phyloP scores from a whole-genome alignment of 2,113 vertebrate species.

The Oryzias woworae region DNA sequence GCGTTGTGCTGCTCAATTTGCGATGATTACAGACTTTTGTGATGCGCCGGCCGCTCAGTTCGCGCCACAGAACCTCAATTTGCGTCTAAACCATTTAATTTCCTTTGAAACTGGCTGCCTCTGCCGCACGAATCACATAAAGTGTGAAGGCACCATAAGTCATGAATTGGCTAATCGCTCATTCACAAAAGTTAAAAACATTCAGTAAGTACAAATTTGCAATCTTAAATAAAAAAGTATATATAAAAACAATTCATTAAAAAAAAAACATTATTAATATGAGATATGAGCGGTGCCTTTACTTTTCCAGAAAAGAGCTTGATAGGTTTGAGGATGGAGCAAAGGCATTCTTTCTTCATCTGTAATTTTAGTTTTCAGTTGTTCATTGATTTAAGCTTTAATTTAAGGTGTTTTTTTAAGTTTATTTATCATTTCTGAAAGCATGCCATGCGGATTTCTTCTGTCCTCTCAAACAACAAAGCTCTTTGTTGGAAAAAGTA shows the following conservation, averaged over 20 bases:
- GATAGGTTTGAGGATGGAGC: constrained; percentile 13
- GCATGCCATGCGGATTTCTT: constrained; percentile 7
- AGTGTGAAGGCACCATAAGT: not conserved
- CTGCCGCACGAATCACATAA: too few species aligned
- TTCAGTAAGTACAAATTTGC: constrained; percentile 19
- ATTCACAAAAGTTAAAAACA: constrained; percentile 26
- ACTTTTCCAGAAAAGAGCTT: constrained; percentile 66
- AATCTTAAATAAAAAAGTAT: not conserved
- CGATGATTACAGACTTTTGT: too few species aligned
- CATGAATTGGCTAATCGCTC: not conserved
- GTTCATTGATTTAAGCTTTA: constrained; percentile 24
- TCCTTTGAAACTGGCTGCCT: too few species aligned
- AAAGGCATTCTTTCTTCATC: not conserved
- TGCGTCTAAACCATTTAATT: too few species aligned
- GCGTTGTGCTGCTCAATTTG: too few species aligned
- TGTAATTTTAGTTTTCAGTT: constrained; percentile 17
- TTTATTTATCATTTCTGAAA: constrained; percentile 3
- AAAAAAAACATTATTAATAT: constrained; percentile 19
- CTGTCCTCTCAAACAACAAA: constrained; percentile 32
- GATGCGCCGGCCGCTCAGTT: too few species aligned
- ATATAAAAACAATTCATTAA: constrained; percentile 8
- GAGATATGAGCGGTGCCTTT: constrained; percentile 28
- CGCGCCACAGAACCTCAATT: too few species aligned
- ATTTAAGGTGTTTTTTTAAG: constrained; percentile 16
- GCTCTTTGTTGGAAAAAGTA: constrained; percentile 55